Conservation (phyloP, 2,888 invertebrate species). For the Pseudoips prasinana region DNA sequence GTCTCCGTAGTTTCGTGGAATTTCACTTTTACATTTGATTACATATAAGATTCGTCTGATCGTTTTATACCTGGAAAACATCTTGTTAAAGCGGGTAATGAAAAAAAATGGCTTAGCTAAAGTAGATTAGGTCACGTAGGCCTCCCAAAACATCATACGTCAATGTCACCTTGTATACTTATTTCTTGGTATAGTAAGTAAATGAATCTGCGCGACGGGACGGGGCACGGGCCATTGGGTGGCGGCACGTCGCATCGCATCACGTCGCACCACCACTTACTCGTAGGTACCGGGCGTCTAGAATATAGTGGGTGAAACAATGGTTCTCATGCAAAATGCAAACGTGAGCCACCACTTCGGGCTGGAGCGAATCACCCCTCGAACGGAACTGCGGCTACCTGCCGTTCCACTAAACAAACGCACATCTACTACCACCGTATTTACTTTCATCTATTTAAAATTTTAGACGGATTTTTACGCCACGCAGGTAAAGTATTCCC, state of each 20-base stretch:
- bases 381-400: constrained; percentile 46
- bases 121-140: constrained; percentile 9
- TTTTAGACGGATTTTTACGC: constrained; percentile 33
- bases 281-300: constrained; percentile 26
- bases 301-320: constrained; percentile 51
- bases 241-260: neutral
- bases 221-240: neutral
- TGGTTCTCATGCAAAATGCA: constrained; percentile 68
- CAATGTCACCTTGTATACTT: constrained; percentile 14
- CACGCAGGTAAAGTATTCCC: constrained; percentile 23
- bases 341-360: constrained; percentile 41
- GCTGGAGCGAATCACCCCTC: constrained; percentile 37
- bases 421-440: constrained; percentile 31
- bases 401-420: constrained; percentile 48
- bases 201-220: constrained; percentile 40
- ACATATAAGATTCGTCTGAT: too few species aligned
- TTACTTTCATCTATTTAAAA: constrained; percentile 49
- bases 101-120: too few species aligned
- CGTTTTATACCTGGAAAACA: too few species aligned
- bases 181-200: constrained; percentile 21
- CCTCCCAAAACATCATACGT: constrained; percentile 4
- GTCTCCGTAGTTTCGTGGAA: too few species aligned
- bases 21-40: too few species aligned
- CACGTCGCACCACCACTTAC: constrained; percentile 23
- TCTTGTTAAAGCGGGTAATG: too few species aligned